These are phyloP conservation scores for Metallyticus violacea DNA, from an alignment of 2,888 invertebrate species.

Conservation along the genomic window DNA sequence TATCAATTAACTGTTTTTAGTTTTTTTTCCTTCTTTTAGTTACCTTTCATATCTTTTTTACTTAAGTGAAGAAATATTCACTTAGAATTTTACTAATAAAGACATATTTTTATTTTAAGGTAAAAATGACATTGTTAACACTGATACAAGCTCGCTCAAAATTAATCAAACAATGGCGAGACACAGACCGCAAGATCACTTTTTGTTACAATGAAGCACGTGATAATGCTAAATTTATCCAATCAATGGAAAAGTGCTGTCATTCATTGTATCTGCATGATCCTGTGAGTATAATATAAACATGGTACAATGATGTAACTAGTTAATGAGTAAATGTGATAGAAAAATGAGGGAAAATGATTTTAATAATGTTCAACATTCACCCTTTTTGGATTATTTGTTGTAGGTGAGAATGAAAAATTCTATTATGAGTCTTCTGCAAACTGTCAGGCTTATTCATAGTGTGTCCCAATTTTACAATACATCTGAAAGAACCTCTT, in stretches of 20 bases:
- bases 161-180: constrained; percentile 76
- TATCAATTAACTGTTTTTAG: too few relatives aligned
- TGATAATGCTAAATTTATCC: constrained; percentile 93
- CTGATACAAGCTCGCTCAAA: constrained; percentile 75
- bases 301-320: not conserved
- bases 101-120: constrained; percentile 46
- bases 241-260: constrained; percentile 91
- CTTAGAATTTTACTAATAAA: not conserved
- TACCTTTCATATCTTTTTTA: not conserved
- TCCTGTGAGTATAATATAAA: constrained; percentile 70
- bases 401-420: constrained; percentile 79
- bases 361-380: too few relatives aligned
- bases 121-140: constrained; percentile 72
- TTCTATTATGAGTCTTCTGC: constrained; percentile 82
- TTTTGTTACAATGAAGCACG: constrained; percentile 94
- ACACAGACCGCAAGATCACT: constrained; percentile 85
- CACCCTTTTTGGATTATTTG: too few relatives aligned
- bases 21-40: not conserved
- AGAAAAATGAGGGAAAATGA: not conserved
- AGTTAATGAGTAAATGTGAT: not conserved
- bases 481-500: constrained; percentile 93
- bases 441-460: constrained; percentile 90
- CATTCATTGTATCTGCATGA: constrained; percentile 90
- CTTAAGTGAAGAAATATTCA: not conserved
- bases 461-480: constrained; percentile 95